phyloP scores from a whole-genome alignment of 2,888 invertebrate genomes.

The Hirtodrosophila duncani region DNA sequence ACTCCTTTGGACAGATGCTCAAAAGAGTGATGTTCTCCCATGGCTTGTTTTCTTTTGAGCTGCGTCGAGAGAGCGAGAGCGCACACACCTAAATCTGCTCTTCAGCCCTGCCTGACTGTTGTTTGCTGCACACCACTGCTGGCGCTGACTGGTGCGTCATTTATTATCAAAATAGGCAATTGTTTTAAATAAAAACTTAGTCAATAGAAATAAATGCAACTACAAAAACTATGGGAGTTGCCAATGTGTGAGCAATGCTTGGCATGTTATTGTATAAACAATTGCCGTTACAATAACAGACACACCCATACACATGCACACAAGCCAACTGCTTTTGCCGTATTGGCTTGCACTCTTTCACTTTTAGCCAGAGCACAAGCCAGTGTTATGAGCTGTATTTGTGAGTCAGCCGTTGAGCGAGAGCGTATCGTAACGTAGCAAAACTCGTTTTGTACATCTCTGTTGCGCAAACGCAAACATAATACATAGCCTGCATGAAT shows the following conservation, averaged over 20 bases:
- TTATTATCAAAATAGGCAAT: slow-evolving; percentile 60
- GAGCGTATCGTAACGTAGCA: no score
- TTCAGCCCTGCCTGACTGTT: slow-evolving; percentile 8
- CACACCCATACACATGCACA: slow-evolving; percentile 1
- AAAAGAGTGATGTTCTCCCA: no score
- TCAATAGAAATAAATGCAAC: slow-evolving; percentile 52
- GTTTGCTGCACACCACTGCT: no score
- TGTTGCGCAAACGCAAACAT: slow-evolving; percentile 62
- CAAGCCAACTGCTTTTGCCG: neutral
- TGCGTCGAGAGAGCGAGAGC: slow-evolving; percentile 5
- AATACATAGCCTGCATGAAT: slow-evolving; percentile 12
- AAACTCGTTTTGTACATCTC: slow-evolving; percentile 42
- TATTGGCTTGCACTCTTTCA: slow-evolving; percentile 40
- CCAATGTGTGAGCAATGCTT: slow-evolving; percentile 44
- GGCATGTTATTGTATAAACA: neutral
- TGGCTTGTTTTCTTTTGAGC: slow-evolving; percentile 37
- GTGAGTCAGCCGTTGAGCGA: slow-evolving; percentile 12
- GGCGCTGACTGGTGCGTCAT: slow-evolving; percentile 60
- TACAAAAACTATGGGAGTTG: slow-evolving; percentile 33
- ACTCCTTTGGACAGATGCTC: slow-evolving; percentile 30
- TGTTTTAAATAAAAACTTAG: slow-evolving; percentile 60
- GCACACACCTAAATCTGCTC: slow-evolving; percentile 1
- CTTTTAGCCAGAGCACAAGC: slow-evolving; percentile 32
- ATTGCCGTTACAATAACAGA: slow-evolving; percentile 40
- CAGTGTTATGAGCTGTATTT: slow-evolving; percentile 9